These are phyloP conservation scores for Heptranchias perlo DNA, from an alignment of 2,113 vertebrate genomes.

Conservation along the genomic window DNA sequence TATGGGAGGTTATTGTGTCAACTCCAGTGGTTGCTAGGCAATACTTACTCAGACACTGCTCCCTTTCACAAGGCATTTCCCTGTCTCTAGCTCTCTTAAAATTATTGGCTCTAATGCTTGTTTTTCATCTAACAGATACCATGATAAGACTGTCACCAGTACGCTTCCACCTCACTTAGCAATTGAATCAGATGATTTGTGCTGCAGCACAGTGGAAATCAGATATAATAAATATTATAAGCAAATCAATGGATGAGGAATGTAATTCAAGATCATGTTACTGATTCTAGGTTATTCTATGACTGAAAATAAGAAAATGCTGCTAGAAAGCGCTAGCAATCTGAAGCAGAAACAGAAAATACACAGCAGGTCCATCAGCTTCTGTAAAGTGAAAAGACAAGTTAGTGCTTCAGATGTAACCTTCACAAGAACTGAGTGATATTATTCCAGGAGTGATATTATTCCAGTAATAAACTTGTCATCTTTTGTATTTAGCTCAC, in stretches of 20 bases:
- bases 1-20: conserved; percentile 57
- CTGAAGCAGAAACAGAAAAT: neutral
- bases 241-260: neutral
- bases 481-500: neutral
- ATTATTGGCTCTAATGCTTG: conserved; percentile 6
- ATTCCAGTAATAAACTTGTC: neutral
- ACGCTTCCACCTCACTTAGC: neutral
- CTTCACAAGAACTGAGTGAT: neutral
- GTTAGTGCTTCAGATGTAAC: neutral
- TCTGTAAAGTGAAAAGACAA: neutral
- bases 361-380: neutral
- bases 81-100: conserved; percentile 45
- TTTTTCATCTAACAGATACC: neutral
- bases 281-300: conserved; percentile 5
- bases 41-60: conserved; percentile 58
- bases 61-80: conserved; percentile 55
- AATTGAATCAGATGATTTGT: neutral
- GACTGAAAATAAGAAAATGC: too few relatives aligned
- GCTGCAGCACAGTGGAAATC: neutral
- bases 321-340: neutral
- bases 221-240: neutral
- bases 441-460: neutral
- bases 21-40: conserved; percentile 64
- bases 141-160: neutral
- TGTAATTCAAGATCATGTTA: neutral